A percentile compares a stretch with the other conserved stretches of the same genome.
These are phyloP conservation scores for Sinonovacula constricta DNA, from an alignment of 1,140 invertebrate species.

Conservation along the genomic window DNA sequence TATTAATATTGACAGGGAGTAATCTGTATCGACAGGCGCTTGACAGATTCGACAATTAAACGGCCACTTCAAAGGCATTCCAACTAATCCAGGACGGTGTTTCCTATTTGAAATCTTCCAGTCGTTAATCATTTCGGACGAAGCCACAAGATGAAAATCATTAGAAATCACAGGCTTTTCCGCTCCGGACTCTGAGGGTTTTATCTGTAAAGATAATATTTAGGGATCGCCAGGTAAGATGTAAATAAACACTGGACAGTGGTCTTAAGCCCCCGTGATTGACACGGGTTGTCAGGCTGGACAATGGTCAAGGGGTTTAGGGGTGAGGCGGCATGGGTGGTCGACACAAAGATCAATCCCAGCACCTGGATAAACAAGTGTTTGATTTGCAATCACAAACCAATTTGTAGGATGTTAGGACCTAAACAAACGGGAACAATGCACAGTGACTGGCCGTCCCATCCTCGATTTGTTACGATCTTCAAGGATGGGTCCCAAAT, in stretches of 20 bases:
- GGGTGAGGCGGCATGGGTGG: constrained; percentile 23
- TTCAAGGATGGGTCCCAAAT: too few relatives aligned
- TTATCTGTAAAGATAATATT: constrained; percentile 46
- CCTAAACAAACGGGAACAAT: too few relatives aligned
- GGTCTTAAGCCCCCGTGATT: constrained; percentile 25
- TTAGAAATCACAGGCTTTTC: constrained; percentile 11
- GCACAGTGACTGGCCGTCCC: too few relatives aligned
- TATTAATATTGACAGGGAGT: constrained; percentile 54
- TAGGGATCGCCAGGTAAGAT: constrained; percentile 19
- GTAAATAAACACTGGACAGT: constrained; percentile 46
- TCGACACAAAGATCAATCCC: constrained; percentile 13
- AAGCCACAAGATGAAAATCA: constrained; percentile 20
- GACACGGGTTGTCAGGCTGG: background rate
- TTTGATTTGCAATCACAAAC: too few relatives aligned
- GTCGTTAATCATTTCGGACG: constrained; percentile 48
- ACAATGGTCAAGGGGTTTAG: background rate
- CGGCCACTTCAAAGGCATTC: constrained; percentile 54
- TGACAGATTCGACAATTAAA: constrained; percentile 54
- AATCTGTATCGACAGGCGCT: constrained; percentile 52
- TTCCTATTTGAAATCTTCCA: constrained; percentile 20
- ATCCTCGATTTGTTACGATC: too few relatives aligned
- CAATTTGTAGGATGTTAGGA: too few relatives aligned
- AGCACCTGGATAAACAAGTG: background rate
- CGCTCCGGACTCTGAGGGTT: background rate
- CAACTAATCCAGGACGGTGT: constrained; percentile 47